Percentiles rank a stretch among this genome's conserved stretches.
phyloP scores from a whole-genome alignment of 2,113 vertebrate species.

The Bufo gargarizans region DNA sequence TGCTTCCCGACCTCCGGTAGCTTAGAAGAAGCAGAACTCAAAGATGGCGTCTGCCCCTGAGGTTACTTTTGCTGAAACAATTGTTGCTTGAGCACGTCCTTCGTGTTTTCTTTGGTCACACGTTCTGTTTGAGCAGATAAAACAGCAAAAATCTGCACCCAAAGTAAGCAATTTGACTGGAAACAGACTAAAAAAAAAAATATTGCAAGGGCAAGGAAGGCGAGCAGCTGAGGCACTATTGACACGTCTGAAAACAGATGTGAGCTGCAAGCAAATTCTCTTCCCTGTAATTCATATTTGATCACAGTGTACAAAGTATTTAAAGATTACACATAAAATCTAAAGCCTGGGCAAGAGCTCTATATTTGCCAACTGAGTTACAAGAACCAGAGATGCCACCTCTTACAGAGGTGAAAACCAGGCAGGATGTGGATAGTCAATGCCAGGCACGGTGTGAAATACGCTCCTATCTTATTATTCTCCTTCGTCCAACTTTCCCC shows the following conservation, averaged over 20 bases:
- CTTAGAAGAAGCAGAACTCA: conserved; percentile 15
- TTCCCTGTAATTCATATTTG: conserved; percentile 1
- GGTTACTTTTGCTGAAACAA: conserved; percentile 45
- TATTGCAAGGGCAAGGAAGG: conserved; percentile 33
- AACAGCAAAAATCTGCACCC: conserved; percentile 39
- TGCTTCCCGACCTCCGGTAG: conserved; percentile 35
- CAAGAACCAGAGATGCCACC: conserved; percentile 36
- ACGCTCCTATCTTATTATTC: not conserved
- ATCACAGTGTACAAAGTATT: conserved; percentile 38
- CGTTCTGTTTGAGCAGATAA: conserved; percentile 52
- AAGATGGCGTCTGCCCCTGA: conserved; percentile 41
- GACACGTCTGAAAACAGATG: conserved; percentile 42
- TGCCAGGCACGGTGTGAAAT: not conserved
- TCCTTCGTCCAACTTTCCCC: not conserved
- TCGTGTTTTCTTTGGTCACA: conserved; percentile 47
- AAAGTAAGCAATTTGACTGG: conserved; percentile 56
- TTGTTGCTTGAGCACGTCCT: conserved; percentile 49
- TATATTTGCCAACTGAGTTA: conserved; percentile 15
- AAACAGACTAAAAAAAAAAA: conserved; percentile 47
- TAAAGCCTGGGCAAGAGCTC: not conserved
- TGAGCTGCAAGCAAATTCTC: conserved; percentile 41
- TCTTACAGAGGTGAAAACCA: not conserved
- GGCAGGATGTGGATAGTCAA: not conserved
- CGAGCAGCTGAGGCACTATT: conserved; percentile 39
- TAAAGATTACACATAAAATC: conserved; percentile 38